These are phyloP conservation scores for Urechis unicinctus DNA, from an alignment of 2,888 invertebrate genomes.

Conservation along the genomic window DNA sequence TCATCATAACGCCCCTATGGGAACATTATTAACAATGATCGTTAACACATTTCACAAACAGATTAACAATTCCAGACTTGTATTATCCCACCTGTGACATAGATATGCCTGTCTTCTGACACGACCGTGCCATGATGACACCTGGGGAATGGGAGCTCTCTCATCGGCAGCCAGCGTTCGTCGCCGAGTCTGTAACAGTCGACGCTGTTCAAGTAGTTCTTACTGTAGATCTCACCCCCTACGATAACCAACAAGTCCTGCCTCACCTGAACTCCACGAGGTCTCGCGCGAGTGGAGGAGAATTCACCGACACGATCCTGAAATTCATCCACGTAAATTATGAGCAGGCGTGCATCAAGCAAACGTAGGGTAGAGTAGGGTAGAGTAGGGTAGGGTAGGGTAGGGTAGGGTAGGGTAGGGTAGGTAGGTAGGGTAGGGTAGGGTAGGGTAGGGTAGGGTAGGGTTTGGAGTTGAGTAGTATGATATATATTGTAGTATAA, in stretches of 20 bases:
- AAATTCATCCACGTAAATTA: neutral
- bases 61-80: no score
- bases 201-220: constrained; percentile 9
- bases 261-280: neutral
- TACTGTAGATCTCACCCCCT: constrained; percentile 11
- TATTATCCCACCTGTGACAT: constrained; percentile 6
- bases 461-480: no score
- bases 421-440: no score
- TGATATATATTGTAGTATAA: neutral
- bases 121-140: constrained; percentile 8
- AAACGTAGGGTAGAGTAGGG: no score
- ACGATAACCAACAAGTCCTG: constrained; percentile 1
- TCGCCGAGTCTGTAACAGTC: constrained; percentile 7
- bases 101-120: constrained; percentile 5
- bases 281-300: neutral
- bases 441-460: no score
- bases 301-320: constrained; percentile 5
- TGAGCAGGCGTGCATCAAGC: no score
- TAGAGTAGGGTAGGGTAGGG: no score
- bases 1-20: no score
- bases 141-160: constrained; percentile 9
- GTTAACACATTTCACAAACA: no score
- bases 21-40: no score
- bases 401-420: no score
- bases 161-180: constrained; percentile 3